Conservation (phyloP, 2,888 invertebrate genomes). For the Parnassius smintheus region DNA sequence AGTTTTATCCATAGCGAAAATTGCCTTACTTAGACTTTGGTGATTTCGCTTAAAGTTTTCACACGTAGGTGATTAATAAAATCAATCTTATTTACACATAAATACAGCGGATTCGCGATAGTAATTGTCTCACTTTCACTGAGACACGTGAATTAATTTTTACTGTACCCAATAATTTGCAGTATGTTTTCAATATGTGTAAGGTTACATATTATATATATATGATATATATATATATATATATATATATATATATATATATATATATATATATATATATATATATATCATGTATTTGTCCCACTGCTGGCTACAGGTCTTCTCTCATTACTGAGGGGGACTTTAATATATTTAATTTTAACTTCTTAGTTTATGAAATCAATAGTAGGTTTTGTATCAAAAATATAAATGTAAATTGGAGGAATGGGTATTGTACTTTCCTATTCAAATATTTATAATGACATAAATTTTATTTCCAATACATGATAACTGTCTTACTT, state of each 20-base stretch:
- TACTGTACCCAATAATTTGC: slow-evolving; percentile 2
- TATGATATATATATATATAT: not conserved
- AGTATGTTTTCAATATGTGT: not conserved
- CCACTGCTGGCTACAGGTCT: too few relatives aligned
- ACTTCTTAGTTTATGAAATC: too few relatives aligned
- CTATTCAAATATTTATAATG: too few relatives aligned
- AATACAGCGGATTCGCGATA: not conserved
- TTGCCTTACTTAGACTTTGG: not conserved
- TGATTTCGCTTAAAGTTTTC: too few relatives aligned
- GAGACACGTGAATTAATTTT: slow-evolving; percentile 24
- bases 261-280: not conserved
- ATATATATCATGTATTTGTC: too few relatives aligned
- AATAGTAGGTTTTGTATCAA: too few relatives aligned
- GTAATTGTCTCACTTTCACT: slow-evolving; percentile 28
- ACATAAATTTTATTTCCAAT: too few relatives aligned
- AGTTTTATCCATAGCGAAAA: slow-evolving; percentile 1
- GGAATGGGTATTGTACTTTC: too few relatives aligned
- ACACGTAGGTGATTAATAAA: not conserved
- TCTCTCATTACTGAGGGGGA: too few relatives aligned
- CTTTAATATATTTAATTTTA: too few relatives aligned
- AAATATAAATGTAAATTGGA: too few relatives aligned
- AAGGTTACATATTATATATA: not conserved
- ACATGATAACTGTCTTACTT: too few relatives aligned
- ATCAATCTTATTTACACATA: not conserved
- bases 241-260: not conserved